phyloP scores from a whole-genome alignment of 23 tunicate species.

The Phallusia fumigata region DNA sequence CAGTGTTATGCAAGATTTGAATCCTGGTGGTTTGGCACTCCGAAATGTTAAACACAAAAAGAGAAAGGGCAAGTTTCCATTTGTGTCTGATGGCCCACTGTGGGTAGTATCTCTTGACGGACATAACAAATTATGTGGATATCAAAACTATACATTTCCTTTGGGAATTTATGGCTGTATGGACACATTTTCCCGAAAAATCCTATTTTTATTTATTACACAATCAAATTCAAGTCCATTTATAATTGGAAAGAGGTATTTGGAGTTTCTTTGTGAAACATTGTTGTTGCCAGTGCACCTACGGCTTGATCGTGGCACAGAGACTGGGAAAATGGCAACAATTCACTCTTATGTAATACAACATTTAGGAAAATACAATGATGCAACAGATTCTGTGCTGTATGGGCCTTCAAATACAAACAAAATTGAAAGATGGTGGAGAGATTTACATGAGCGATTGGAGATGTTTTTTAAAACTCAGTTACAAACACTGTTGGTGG shows the following conservation, averaged over 20 bases:
- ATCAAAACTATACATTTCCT: constrained; percentile 21
- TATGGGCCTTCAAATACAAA: constrained; percentile 7
- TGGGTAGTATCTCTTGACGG: constrained; percentile 15
- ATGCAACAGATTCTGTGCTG: background rate
- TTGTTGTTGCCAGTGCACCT: background rate
- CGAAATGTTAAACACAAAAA: background rate
- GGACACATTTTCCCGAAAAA: constrained; percentile 14
- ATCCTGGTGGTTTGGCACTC: background rate
- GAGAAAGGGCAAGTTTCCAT: background rate
- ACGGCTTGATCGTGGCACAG: constrained; percentile 8
- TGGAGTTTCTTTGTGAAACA: constrained; percentile 3
- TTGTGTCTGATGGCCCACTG: background rate
- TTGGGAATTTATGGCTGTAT: constrained; percentile 10
- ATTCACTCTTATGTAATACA: background rate
- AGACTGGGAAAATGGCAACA: constrained; percentile 19
- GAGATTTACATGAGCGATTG: background rate
- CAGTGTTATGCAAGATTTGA: background rate
- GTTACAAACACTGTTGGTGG: background rate
- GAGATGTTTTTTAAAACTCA: background rate
- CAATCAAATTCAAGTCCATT: background rate
- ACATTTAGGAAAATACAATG: background rate
- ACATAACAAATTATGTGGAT: constrained; percentile 13
- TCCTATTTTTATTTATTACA: background rate
- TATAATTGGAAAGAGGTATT: background rate
- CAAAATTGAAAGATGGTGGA: constrained; percentile 2